Conservation (phyloP, 30 jellyfish, hydroid and myxozoan genomes). For the Rhopilema esculentum region DNA sequence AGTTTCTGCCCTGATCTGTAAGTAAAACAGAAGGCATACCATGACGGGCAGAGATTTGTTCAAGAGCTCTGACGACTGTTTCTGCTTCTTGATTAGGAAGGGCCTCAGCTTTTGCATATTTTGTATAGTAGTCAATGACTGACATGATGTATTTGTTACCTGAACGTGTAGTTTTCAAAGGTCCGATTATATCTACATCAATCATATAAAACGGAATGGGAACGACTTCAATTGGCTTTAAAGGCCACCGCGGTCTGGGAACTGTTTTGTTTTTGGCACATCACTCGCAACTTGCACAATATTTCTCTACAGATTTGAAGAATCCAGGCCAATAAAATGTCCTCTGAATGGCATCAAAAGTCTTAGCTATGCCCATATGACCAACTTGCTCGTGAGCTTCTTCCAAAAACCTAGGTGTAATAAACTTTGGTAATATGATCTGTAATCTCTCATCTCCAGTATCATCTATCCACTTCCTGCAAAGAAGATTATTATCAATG, state of each 20-base stretch:
- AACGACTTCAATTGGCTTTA: slow-evolving; percentile 1
- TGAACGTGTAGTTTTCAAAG: background rate
- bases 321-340: slow-evolving; percentile 14
- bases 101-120: slow-evolving; percentile 43
- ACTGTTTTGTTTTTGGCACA: slow-evolving; percentile 22
- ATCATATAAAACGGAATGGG: slow-evolving; percentile 3
- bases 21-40: slow-evolving; percentile 20
- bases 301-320: background rate
- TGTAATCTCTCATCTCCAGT: background rate
- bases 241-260: slow-evolving; percentile 27
- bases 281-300: slow-evolving; percentile 6
- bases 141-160: slow-evolving; percentile 35
- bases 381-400: slow-evolving; percentile 1
- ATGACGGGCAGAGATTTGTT: slow-evolving; percentile 10
- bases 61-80: slow-evolving; percentile 18
- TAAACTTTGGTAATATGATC: background rate
- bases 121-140: slow-evolving; percentile 46
- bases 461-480: slow-evolving; percentile 24
- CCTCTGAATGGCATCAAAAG: slow-evolving; percentile 5
- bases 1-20: slow-evolving; percentile 40
- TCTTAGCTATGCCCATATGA: slow-evolving; percentile 17
- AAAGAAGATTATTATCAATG: background rate
- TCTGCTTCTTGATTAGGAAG: slow-evolving; percentile 42
- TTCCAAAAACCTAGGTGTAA: background rate
- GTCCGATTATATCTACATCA: slow-evolving; percentile 28